These are phyloP conservation scores for Charanyca ferruginea DNA, from an alignment of 2,888 invertebrate genomes.

Conservation along the genomic window DNA sequence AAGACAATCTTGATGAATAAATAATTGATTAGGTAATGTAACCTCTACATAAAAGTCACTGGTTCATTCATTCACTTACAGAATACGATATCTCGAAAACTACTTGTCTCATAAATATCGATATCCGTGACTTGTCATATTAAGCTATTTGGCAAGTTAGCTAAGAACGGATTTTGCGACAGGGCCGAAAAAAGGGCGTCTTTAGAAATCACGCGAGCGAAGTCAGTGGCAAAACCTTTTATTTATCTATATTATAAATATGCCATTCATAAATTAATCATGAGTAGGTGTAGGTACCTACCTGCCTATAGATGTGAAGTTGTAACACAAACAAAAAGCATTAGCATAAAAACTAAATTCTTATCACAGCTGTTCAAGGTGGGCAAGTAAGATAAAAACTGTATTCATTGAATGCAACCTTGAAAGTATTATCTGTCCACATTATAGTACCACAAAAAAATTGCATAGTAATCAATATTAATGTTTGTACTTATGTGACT, in stretches of 20 bases:
- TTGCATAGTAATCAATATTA: neutral
- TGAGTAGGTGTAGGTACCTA: neutral
- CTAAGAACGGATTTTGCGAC: too few relatives aligned
- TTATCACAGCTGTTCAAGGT: conserved; percentile 33
- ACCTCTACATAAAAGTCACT: too few relatives aligned
- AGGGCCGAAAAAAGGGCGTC: too few relatives aligned
- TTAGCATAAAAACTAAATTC: conserved; percentile 4
- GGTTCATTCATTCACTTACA: too few relatives aligned
- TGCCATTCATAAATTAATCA: conserved; percentile 17
- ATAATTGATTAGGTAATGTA: neutral
- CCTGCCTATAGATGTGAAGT: too few relatives aligned
- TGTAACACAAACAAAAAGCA: conserved; percentile 7
- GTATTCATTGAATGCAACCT: conserved; percentile 16
- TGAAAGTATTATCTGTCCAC: neutral
- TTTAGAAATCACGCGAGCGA: too few relatives aligned
- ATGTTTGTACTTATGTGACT: rapidly evolving
- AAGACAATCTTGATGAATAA: neutral
- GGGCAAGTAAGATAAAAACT: conserved; percentile 13
- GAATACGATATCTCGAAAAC: too few relatives aligned
- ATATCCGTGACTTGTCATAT: too few relatives aligned
- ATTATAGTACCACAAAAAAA: neutral
- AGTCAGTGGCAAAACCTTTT: too few relatives aligned
- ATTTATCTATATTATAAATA: too few relatives aligned
- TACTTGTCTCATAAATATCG: too few relatives aligned
- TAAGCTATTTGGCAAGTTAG: too few relatives aligned